Evolutionary conservation across 2,113 vertebrate genomes (phyloP), one percentile per base, ranked within the genome.

Genomic region (Gila orcuttii): DNA sequence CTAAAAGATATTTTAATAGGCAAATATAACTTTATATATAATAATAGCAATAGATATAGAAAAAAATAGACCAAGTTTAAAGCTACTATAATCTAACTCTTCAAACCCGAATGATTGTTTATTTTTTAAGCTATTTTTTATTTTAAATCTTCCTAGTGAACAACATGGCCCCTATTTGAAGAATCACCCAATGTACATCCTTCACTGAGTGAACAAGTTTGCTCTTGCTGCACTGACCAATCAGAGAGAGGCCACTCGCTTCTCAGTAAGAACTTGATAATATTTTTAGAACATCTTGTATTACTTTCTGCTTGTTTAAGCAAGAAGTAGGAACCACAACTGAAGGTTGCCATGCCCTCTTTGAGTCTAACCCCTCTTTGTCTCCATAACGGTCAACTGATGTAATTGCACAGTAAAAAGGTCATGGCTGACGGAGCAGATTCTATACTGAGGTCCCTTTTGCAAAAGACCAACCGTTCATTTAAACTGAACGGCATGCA

Each of bases 361-460:
- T 55, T 33, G 66, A 73, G 55, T 69, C 19, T 66, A 25, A 73
- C 73, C 77, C 36, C 62, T 52, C 47, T 47, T 64, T 86, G 81
- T 86, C 83, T 79, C 45, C 45, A 57, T 81, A 85, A 80, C 7
- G 64, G 25, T 86, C 62, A 83, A 47, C 57, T 74, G 73, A 85
- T 74, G 52, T 73, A 84, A 71, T 84, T 73, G 76, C 75, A 31
- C 45, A 3, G 31, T 68, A 62, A 84, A 87, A 87, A 84, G 85
- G 81, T 88, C 87, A 80, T n/a, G 68, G 75, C 84, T 88, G 81
- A 88, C 62, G 9, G 31, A 80, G 85, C 84, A 86, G 11, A 79
- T 80, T 84, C 69, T 82, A 39, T 83, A 64, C 23, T 12, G 23
- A 73, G 74, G 59, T 33, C 76, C 50, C 73, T 83, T 78, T 82